phyloP scores from a whole-genome alignment of 2,797 vertebrate genomes.

The Paedocypris micromegethes region DNA sequence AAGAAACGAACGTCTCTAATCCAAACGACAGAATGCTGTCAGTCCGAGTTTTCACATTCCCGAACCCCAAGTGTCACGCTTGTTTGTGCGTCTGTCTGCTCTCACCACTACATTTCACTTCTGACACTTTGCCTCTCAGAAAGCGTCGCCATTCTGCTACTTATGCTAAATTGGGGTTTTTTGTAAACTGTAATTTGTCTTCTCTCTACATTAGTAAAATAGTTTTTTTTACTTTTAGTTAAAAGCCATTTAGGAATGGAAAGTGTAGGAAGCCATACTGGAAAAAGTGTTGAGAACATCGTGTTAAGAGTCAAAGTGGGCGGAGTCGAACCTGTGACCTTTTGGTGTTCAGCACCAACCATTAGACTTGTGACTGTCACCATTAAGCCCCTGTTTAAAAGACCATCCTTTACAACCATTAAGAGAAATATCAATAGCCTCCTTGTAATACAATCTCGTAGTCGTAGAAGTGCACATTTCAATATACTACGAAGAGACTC shows the following conservation, averaged over 20 bases:
- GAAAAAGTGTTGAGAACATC: background rate
- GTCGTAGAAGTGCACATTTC: constrained; percentile 5
- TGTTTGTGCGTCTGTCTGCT: constrained; percentile 63
- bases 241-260: constrained; percentile 12
- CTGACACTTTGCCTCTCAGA: constrained; percentile 59
- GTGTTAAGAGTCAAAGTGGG: no score
- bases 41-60: constrained; percentile 66
- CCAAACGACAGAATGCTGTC: constrained; percentile 70
- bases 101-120: constrained; percentile 62
- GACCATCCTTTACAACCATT: no score
- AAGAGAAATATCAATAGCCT: no score
- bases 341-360: no score
- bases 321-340: no score
- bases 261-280: constrained; percentile 5
- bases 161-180: constrained; percentile 49
- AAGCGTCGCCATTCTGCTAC: constrained; percentile 16
- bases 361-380: no score
- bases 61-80: constrained; percentile 65
- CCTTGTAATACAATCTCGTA: no score
- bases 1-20: constrained; percentile 75
- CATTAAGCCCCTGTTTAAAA: no score
- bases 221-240: constrained; percentile 29
- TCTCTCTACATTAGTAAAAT: constrained; percentile 16
- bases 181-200: constrained; percentile 36
- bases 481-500: constrained; percentile 33